Evolutionary conservation across 2,113 vertebrate genomes (phyloP).

Genomic region (Holacanthus passer): DNA sequence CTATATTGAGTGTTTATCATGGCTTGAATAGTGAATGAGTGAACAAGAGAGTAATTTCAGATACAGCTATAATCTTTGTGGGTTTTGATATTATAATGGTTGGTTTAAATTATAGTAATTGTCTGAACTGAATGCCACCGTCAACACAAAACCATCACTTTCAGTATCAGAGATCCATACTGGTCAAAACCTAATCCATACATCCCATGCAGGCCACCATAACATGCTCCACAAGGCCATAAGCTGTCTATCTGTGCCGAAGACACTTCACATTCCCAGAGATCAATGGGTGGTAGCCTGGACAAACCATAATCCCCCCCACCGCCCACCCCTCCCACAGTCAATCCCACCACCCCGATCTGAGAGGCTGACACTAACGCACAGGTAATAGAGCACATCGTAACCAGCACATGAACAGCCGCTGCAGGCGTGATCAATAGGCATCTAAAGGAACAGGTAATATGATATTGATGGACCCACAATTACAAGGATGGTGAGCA

Average conservation of each 20-base stretch:
- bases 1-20: not conserved
- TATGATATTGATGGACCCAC: slow-evolving; percentile 83
- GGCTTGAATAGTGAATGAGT: not conserved
- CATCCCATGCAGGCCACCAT: slow-evolving; percentile 31
- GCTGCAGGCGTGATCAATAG: slow-evolving; percentile 80
- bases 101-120: slow-evolving; percentile 8
- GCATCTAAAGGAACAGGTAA: slow-evolving; percentile 80
- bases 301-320: slow-evolving; percentile 63
- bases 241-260: slow-evolving; percentile 52
- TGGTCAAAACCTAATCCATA: slow-evolving; percentile 50
- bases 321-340: slow-evolving; percentile 18
- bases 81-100: slow-evolving; percentile 6
- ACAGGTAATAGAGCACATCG: slow-evolving; percentile 78
- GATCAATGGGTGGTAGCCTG: slow-evolving; percentile 75
- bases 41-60: too few relatives aligned
- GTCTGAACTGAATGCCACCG: not conserved
- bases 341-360: slow-evolving; percentile 21
- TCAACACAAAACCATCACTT: slow-evolving; percentile 32
- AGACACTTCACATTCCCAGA: slow-evolving; percentile 66
- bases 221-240: slow-evolving; percentile 37
- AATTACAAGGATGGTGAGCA: slow-evolving; percentile 62
- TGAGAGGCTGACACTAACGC: slow-evolving; percentile 66
- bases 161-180: slow-evolving; percentile 40
- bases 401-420: slow-evolving; percentile 73
- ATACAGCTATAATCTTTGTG: not conserved